Base-by-base conservation (phyloP, 2,888 invertebrate genomes). In the Yponomeuta plumbellus region DNA sequence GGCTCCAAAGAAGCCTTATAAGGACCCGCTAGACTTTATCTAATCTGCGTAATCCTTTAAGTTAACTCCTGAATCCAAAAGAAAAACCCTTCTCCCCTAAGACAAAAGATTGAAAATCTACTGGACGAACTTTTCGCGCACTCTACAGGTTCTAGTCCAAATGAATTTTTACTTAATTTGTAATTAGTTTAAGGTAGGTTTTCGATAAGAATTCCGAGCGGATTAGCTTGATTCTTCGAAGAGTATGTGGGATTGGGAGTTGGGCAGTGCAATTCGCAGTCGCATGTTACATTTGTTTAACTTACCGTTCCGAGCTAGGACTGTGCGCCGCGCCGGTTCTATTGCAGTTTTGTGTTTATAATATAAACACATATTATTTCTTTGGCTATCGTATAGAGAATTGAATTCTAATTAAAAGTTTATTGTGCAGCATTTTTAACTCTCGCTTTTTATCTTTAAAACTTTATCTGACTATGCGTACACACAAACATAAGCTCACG, bases 261-360 rank as follows among this genome's bases (percentile, higher is more conserved):
- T 58, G 67, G 34, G 52, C 66, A 44, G 66, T 66, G 69, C 68
- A 67, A 59, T 20, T 52, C 13, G 66, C 68, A 69, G 69, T 70
- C 71, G 68, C 70, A 70, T 70, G 71, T 70, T 71, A 71, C 70
- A 71, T 71, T 71, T 71, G 71, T 71, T 70, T 70, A 70, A 71
- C 69, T 71, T 71, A 71, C 71, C 69, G 69, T 70, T 69, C 67
- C 68, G 70, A 68, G 34, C 21, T n/a, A 10, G 70, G 67, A 65
- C 11, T 6, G 57, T 70, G 69, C 70, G 70, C 69, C 65, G 70
- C 34, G 34, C 26, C 26, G 5, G 26, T 26, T 34, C 34, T 6
- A 34, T 8, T 34, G 34, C 8, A 34, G 6, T 34, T 5, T 34
- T 0, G n/a, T 34, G 34, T 34, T 34, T 1, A 34, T 26, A 26